Percentiles rank a stretch among this genome's conserved stretches.
phyloP scores from a whole-genome alignment of 2,113 vertebrate genomes.

The Eolophus roseicapilla region DNA sequence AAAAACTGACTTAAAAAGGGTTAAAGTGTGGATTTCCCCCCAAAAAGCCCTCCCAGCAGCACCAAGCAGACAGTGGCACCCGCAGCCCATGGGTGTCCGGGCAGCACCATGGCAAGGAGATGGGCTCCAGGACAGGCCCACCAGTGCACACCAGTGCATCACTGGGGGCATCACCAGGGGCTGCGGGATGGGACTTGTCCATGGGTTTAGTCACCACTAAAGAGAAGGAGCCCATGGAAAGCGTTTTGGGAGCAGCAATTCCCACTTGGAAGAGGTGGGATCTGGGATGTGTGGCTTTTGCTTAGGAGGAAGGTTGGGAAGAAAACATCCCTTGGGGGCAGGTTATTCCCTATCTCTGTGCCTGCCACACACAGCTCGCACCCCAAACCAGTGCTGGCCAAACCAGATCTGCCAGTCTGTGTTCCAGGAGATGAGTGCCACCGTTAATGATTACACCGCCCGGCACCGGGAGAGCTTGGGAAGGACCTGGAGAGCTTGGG shows the following conservation, averaged over 20 bases:
- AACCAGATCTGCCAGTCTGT: not conserved
- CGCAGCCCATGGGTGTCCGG: accelerated
- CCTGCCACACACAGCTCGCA: not conserved
- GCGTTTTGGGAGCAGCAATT: accelerated
- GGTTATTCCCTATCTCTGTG: not conserved
- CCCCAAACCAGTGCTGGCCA: not conserved
- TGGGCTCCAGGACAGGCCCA: not conserved
- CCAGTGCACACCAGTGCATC: not conserved
- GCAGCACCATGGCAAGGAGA: too few species aligned
- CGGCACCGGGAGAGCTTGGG: not conserved
- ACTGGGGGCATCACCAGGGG: too few species aligned
- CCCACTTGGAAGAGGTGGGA: too few species aligned
- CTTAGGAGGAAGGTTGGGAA: not conserved
- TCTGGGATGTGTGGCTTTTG: not conserved
- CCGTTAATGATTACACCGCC: not conserved
- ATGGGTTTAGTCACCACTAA: accelerated
- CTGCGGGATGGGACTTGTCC: not conserved
- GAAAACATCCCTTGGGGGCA: not conserved
- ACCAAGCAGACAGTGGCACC: accelerated
- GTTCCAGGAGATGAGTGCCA: not conserved
- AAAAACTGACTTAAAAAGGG: not conserved
- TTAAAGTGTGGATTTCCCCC: accelerated
- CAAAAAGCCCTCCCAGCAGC: not conserved
- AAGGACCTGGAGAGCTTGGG: not conserved
- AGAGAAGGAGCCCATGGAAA: not conserved